These are phyloP conservation scores for Benthosema pterotum DNA, from an alignment of 2,797 vertebrate genomes.

Conservation along the genomic window DNA sequence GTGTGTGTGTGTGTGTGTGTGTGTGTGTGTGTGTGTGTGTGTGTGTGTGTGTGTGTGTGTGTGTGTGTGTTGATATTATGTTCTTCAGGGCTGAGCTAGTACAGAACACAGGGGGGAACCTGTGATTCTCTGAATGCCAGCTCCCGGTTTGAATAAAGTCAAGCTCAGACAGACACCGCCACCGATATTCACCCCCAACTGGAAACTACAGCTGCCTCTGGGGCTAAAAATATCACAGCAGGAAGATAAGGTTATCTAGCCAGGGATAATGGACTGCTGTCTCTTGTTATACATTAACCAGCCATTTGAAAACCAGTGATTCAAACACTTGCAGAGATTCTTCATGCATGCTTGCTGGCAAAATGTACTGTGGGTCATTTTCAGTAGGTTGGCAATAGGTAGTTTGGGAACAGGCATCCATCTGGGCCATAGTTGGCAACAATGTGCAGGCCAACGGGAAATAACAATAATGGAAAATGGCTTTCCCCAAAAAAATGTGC, in stretches of 20 bases:
- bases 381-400: not conserved
- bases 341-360: constrained; percentile 5
- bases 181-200: constrained; percentile 34
- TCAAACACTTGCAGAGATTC: constrained; percentile 1
- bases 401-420: not conserved
- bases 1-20: too few relatives aligned
- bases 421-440: not conserved
- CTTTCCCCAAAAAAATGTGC: too few relatives aligned
- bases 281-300: constrained; percentile 74
- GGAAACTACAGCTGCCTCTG: constrained; percentile 44
- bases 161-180: constrained; percentile 38
- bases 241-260: constrained; percentile 60
- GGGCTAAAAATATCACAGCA: constrained; percentile 57
- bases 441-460: not conserved
- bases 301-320: constrained; percentile 29
- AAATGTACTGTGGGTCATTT: constrained; percentile 4
- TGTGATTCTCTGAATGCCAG: constrained; percentile 19
- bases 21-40: too few relatives aligned
- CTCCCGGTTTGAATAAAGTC: constrained; percentile 30
- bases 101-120: constrained; percentile 16
- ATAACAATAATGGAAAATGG: not conserved
- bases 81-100: constrained; percentile 44
- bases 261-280: constrained; percentile 54
- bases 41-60: too few relatives aligned
- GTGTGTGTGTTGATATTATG: constrained; percentile 10